A percentile compares a stretch with the other conserved stretches of the same genome.
These are phyloP conservation scores for Psittacula cyanocephala DNA, from an alignment of 2,113 vertebrate genomes.

Conservation along the genomic window DNA sequence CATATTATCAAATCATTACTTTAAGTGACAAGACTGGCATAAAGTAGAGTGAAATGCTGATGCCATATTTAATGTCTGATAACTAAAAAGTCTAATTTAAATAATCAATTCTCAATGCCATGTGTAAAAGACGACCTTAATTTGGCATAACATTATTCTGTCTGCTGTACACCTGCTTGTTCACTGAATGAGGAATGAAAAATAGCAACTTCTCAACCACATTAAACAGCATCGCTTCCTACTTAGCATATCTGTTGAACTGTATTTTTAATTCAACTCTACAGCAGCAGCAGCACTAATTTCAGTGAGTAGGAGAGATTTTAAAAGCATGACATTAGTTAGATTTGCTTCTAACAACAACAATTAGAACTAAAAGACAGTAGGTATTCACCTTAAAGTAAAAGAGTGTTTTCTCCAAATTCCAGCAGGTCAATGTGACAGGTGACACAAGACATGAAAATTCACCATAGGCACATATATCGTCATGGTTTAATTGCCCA, in stretches of 20 bases:
- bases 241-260: constrained; percentile 59
- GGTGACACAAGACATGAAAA: not conserved
- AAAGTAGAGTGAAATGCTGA: constrained; percentile 58
- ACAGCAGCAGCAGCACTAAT: not conserved
- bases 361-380: not conserved
- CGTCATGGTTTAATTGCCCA: not conserved
- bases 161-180: constrained; percentile 73
- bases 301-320: constrained; percentile 3
- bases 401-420: not conserved
- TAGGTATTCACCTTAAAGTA: not conserved
- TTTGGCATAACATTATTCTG: constrained; percentile 77
- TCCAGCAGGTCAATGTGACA: not conserved
- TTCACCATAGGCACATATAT: not conserved
- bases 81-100: constrained; percentile 72
- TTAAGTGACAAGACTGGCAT: constrained; percentile 50
- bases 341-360: not conserved
- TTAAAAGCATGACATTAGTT: constrained; percentile 18
- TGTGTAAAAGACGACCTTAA: constrained; percentile 73
- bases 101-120: constrained; percentile 72
- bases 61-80: constrained; percentile 67
- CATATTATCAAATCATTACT: constrained; percentile 53
- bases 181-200: constrained; percentile 61
- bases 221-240: constrained; percentile 28
- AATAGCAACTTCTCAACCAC: constrained; percentile 60
- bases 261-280: constrained; percentile 33